A percentile compares a stretch with the other conserved stretches of the same genome.
Conservation (phyloP, 1,140 invertebrate genomes). For the Drosophila obscura region DNA sequence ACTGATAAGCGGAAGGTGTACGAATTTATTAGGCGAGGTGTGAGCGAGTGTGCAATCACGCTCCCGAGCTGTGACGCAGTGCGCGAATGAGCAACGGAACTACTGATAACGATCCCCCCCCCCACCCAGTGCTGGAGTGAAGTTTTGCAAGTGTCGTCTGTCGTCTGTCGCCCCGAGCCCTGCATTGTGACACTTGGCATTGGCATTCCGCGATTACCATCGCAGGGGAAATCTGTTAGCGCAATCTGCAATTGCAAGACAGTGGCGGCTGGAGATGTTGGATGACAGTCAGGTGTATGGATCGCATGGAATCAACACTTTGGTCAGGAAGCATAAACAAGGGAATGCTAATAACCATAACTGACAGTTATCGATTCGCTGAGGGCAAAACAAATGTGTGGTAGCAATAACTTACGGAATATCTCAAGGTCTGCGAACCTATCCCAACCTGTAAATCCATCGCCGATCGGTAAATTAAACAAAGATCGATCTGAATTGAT, state of each 20-base stretch:
- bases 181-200: conserved; percentile 26
- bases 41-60: conserved; percentile 22
- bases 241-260: conserved; percentile 32
- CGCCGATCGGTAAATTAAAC: conserved; percentile 26
- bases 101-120: conserved; percentile 9
- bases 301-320: conserved; percentile 2
- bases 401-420: neutral
- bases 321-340: conserved; percentile 22
- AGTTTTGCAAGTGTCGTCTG: too few relatives aligned
- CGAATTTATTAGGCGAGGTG: conserved; percentile 39
- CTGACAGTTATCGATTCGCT: conserved; percentile 3
- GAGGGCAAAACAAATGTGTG: neutral
- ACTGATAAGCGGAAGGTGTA: conserved; percentile 60
- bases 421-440: conserved; percentile 13
- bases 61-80: conserved; percentile 14
- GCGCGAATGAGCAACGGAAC: conserved; percentile 13
- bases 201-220: conserved; percentile 39
- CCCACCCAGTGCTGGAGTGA: neutral
- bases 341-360: neutral
- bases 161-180: too few relatives aligned
- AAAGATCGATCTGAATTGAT: conserved; percentile 61
- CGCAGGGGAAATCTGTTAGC: conserved; percentile 18
- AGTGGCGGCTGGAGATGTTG: neutral
- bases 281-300: conserved; percentile 11
- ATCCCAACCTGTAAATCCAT: conserved; percentile 7